A percentile compares a stretch with the other conserved stretches of the same genome.
Conservation (phyloP, 2,113 vertebrate species). For the Alaudala cheleensis region DNA sequence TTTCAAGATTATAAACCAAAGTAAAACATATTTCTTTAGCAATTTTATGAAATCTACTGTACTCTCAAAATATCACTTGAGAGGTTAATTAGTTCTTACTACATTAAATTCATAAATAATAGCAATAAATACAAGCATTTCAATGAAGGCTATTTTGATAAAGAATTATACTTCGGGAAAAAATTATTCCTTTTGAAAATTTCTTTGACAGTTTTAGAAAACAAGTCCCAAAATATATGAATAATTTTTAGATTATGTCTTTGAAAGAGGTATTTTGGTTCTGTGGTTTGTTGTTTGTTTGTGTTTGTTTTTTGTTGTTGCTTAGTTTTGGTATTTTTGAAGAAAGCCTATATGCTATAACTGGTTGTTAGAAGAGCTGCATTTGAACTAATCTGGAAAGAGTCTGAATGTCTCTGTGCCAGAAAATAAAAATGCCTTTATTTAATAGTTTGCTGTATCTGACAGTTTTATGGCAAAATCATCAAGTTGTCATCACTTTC, state of each 20-base stretch:
- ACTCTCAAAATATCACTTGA: background rate
- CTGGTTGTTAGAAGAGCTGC: background rate
- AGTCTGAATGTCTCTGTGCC: background rate
- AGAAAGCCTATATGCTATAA: background rate
- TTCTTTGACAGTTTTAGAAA: slow-evolving; percentile 3
- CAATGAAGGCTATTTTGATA: background rate
- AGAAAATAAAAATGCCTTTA: slow-evolving; percentile 39
- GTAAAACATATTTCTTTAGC: background rate
- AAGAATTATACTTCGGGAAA: background rate
- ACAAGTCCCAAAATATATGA: background rate
- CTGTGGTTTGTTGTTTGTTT: background rate
- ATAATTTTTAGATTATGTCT: background rate
- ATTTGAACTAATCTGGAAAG: background rate
- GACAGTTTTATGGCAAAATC: slow-evolving; percentile 68
- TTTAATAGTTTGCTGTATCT: slow-evolving; percentile 52
- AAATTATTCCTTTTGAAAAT: background rate
- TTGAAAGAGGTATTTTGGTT: background rate
- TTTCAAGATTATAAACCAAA: background rate
- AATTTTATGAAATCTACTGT: background rate
- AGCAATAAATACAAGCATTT: background rate
- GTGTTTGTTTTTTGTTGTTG: background rate
- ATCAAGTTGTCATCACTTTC: slow-evolving; percentile 60
- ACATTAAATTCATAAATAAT: background rate
- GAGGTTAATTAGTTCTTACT: background rate
- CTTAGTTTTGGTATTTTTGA: background rate